These are phyloP conservation scores for Euphydryas editha DNA, from an alignment of 2,888 invertebrate species.

Conservation along the genomic window DNA sequence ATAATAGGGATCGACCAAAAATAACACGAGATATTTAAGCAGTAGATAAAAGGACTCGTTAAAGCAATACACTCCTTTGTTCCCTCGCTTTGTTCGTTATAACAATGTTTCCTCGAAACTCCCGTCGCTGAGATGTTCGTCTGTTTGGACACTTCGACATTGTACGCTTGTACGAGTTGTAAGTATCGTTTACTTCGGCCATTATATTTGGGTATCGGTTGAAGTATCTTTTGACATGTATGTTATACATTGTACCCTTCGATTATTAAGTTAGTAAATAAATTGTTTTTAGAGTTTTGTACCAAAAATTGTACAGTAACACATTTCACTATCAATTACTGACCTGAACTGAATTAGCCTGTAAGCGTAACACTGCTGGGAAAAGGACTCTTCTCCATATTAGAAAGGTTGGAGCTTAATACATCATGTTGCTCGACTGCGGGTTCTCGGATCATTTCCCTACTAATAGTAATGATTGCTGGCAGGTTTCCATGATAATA, in stretches of 20 bases:
- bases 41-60: constrained; percentile 21
- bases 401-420: too few species aligned
- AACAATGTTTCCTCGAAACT: constrained; percentile 28
- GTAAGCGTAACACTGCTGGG: too few species aligned
- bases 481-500: too few species aligned
- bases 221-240: constrained; percentile 3
- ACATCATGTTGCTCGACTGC: too few species aligned
- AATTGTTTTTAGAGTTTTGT: not conserved
- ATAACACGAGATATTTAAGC: constrained; percentile 15
- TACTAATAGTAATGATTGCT: too few species aligned
- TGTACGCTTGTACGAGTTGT: constrained; percentile 8
- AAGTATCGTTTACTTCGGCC: constrained; percentile 25
- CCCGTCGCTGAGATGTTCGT: constrained; percentile 6
- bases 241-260: not conserved
- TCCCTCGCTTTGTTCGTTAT: constrained; percentile 27
- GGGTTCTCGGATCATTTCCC: too few species aligned
- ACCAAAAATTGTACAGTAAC: too few species aligned
- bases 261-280: not conserved
- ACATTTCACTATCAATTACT: too few species aligned
- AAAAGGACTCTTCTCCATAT: too few species aligned
- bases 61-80: constrained; percentile 24
- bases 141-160: constrained; percentile 27
- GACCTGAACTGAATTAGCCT: too few species aligned
- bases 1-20: constrained; percentile 1
- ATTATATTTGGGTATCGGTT: constrained; percentile 25